A percentile compares a stretch with the other conserved stretches of the same genome.
phyloP scores from a whole-genome alignment of 1,140 invertebrate genomes.

The Trachymyrmex septentrionalis region DNA sequence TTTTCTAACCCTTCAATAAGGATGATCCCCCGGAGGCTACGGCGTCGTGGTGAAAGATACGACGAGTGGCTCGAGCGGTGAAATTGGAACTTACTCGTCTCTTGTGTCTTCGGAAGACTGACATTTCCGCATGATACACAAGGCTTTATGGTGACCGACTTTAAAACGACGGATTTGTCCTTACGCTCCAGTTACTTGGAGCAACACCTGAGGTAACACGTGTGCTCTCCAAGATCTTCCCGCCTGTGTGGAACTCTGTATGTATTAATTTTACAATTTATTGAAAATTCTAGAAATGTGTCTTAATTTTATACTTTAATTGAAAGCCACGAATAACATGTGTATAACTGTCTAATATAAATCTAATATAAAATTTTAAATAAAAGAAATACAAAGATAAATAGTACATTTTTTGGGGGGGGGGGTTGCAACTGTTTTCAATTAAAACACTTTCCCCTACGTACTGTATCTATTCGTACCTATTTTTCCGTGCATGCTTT shows the following conservation, averaged over 20 bases:
- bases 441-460: constrained; percentile 7
- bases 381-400: background rate
- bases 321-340: background rate
- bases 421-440: background rate
- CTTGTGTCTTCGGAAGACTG: background rate
- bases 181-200: no score
- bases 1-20: constrained; percentile 28
- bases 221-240: background rate
- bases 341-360: background rate
- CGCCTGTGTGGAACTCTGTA: background rate
- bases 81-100: constrained; percentile 32
- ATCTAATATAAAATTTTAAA: background rate
- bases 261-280: background rate
- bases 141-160: background rate
- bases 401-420: background rate
- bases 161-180: constrained; percentile 24
- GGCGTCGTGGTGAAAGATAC: constrained; percentile 1
- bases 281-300: background rate
- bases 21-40: background rate
- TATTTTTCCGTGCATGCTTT: constrained; percentile 4
- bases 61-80: constrained; percentile 13
- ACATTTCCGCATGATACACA: constrained; percentile 24
- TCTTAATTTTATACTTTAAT: background rate
- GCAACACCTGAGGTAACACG: background rate
- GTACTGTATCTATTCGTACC: background rate